Percentiles rank a stretch among this genome's conserved stretches.
Conservation (phyloP, 2,888 invertebrate species). For the Smittia aterrima region DNA sequence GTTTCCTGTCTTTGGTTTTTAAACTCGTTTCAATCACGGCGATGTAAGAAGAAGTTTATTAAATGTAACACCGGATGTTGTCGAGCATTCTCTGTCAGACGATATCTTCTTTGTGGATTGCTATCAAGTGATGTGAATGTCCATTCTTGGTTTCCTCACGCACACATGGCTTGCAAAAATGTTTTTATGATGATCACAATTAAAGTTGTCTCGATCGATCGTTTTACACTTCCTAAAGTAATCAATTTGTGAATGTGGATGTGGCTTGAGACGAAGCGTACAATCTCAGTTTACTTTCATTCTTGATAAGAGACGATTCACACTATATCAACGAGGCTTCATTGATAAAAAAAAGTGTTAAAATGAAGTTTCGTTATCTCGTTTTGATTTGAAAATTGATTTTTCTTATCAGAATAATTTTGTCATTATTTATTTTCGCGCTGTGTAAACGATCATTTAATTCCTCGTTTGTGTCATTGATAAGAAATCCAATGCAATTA, state of each 20-base stretch:
- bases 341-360: not conserved
- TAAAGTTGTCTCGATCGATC: too few relatives aligned
- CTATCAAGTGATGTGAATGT: not conserved
- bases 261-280: too few relatives aligned
- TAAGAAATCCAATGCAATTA: not conserved
- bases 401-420: not conserved
- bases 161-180: not conserved
- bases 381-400: not conserved
- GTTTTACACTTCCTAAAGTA: too few relatives aligned
- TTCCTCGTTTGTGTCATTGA: slow-evolving; percentile 1
- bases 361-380: not conserved
- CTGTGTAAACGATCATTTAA: not conserved
- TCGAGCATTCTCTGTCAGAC: not conserved
- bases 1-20: not conserved
- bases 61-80: slow-evolving; percentile 11
- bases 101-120: slow-evolving; percentile 8
- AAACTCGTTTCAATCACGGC: not conserved
- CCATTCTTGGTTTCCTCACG: not conserved
- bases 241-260: too few relatives aligned
- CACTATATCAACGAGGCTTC: not conserved
- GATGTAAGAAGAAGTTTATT: not conserved
- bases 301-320: not conserved
- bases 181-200: too few relatives aligned
- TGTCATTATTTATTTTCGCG: not conserved
- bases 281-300: not conserved